These are phyloP conservation scores for Rhea americana DNA, from an alignment of 2,113 vertebrate species.

Conservation along the genomic window DNA sequence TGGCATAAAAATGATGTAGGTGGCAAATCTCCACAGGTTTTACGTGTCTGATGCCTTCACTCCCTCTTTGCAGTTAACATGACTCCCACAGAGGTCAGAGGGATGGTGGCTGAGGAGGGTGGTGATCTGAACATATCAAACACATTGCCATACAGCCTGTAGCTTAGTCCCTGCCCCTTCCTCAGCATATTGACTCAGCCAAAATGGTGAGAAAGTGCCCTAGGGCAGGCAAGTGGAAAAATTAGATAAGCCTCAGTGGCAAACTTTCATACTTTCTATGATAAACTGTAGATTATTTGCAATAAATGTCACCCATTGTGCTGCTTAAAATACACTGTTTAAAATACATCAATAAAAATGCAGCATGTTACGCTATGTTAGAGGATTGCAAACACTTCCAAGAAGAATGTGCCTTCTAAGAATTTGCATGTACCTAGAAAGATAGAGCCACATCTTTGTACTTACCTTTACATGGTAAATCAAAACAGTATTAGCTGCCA, in stretches of 20 bases:
- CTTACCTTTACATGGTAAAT: neutral
- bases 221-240: neutral
- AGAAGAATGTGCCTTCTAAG: neutral
- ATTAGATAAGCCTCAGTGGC: neutral
- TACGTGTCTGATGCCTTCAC: neutral
- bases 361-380: rapidly evolving
- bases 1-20: neutral
- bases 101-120: neutral
- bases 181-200: neutral
- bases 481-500: neutral
- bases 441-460: neutral
- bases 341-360: neutral
- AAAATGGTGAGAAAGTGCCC: neutral
- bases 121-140: neutral
- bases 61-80: neutral
- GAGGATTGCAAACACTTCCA: neutral
- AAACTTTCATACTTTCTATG: neutral
- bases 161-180: neutral
- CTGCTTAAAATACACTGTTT: neutral
- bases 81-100: neutral
- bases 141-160: neutral
- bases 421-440: neutral
- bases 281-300: neutral
- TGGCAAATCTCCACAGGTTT: neutral
- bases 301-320: neutral